Evolutionary conservation across 1,140 invertebrate species (phyloP), one percentile per base, ranked within the genome.

Genomic region (Muscidifurax raptorellus): DNA sequence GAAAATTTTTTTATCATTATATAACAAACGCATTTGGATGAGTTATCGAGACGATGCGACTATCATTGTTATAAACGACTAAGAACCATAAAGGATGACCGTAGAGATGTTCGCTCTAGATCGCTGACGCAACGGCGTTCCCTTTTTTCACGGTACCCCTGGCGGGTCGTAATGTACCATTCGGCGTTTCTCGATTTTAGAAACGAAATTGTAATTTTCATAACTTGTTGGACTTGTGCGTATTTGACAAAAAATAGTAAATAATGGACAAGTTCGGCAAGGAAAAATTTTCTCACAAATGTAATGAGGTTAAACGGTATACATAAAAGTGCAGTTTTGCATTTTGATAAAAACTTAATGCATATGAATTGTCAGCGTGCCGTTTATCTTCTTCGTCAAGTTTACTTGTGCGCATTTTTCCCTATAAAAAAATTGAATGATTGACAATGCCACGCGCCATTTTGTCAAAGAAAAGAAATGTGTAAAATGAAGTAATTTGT

Each of bases 401-500:
- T 86, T 69, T 85, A 25, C 76, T 85, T 40, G 28, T 77, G 32
- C 59, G 32, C 76, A 80, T 76, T 52, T 77, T 75, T 78, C 67
- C 85, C 67, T 83, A 71, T 77, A 75, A 75, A 82, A 59, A 83
- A 76, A 84, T 28, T 36, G 44, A 80, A 66, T 64, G 52, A 85
- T 69, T 80, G 40, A 85, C 22, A 87, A 52, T 85, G 67, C 80
- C 76, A 87, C 74, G 82, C 36, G 69, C 83, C 76, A 86, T 84
- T 87, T 86, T 86, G 44, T 87, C 71, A 87, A 75, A 82, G 74
- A 81, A 40, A 83, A 86, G 52, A 83, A 59, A 72, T 69, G 82
- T 52, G 71, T 76, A 78, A 87, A 74, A 88, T 64, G 85, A 74
- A 87, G 69, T 90, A 69, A 86, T 80, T 83, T 83, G 86, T 82